A percentile compares a stretch with the other conserved stretches of the same genome.
These are phyloP conservation scores for Micrastur ruficollis DNA, from an alignment of 2,797 vertebrate genomes.

Conservation along the genomic window DNA sequence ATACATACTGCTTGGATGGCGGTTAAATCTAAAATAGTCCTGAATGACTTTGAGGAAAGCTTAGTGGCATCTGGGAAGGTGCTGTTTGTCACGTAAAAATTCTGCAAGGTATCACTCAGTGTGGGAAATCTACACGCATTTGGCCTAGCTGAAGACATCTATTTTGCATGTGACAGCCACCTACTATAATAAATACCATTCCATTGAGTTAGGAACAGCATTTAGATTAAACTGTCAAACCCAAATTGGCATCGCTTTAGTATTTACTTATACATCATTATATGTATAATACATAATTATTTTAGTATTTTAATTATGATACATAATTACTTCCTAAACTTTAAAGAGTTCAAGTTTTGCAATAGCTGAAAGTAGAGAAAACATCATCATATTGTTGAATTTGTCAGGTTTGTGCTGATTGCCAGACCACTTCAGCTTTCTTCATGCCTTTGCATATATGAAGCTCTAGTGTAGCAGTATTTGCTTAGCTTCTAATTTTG, in stretches of 20 bases:
- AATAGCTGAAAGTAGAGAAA: neutral
- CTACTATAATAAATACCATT: neutral
- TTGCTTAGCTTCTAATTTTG: slow-evolving; percentile 87
- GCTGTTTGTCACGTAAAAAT: neutral
- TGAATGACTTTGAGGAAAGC: neutral
- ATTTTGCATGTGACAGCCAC: neutral
- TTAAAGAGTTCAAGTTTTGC: neutral
- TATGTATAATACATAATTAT: neutral
- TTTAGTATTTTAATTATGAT: neutral
- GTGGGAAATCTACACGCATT: neutral
- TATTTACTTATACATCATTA: neutral
- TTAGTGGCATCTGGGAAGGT: neutral
- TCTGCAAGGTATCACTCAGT: neutral
- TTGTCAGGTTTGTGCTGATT: slow-evolving; percentile 3
- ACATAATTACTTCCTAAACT: neutral
- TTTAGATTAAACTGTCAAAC: neutral
- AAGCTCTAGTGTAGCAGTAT: slow-evolving; percentile 78
- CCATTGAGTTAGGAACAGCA: neutral
- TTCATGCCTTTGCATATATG: slow-evolving; percentile 67
- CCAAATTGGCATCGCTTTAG: neutral
- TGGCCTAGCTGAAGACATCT: neutral
- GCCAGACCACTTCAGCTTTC: slow-evolving; percentile 60
- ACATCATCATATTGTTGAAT: neutral
- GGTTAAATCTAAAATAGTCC: neutral
- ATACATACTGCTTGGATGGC: neutral